phyloP scores from a whole-genome alignment of 1,140 invertebrate species.

The Hesperophylax magnus region DNA sequence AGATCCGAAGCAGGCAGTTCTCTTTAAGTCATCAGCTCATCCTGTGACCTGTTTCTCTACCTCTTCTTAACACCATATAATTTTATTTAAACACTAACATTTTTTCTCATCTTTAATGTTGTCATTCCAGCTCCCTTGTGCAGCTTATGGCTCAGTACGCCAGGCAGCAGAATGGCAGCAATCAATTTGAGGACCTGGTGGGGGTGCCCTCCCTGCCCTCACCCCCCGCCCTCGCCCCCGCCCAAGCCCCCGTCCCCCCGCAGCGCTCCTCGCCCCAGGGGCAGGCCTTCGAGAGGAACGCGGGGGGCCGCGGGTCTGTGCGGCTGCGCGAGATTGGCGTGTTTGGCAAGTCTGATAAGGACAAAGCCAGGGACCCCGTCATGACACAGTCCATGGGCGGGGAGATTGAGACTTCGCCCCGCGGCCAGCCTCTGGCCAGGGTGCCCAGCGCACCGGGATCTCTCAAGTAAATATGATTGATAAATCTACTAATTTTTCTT shows the following conservation, averaged over 20 bases:
- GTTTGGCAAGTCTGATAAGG: conserved; percentile 60
- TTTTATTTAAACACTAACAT: no score
- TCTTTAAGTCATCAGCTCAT: no score
- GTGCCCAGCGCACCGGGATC: conserved; percentile 80
- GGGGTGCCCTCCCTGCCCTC: conserved; percentile 23
- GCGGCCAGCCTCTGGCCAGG: conserved; percentile 72
- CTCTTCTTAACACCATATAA: no score
- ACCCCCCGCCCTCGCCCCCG: neutral
- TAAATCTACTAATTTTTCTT: no score
- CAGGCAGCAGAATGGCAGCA: conserved; percentile 45
- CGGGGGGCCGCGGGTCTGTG: conserved; percentile 64
- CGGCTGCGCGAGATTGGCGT: conserved; percentile 67
- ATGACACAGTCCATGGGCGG: conserved; percentile 68
- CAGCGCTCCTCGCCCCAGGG: conserved; percentile 34
- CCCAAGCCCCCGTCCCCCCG: neutral
- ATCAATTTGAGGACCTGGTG: conserved; percentile 42
- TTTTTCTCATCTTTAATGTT: no score
- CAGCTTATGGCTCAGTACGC: conserved; percentile 51
- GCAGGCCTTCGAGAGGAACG: conserved; percentile 54
- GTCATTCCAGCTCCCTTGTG: conserved; percentile 46
- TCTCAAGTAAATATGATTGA: conserved; percentile 60
- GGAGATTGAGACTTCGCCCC: conserved; percentile 61
- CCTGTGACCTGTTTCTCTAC: no score
- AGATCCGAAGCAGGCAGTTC: no score
- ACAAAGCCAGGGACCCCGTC: conserved; percentile 50